A percentile compares a stretch with the other conserved stretches of the same genome.
These are phyloP conservation scores for Loripinus fragilis DNA, from an alignment of 2,888 invertebrate genomes.

Conservation along the genomic window DNA sequence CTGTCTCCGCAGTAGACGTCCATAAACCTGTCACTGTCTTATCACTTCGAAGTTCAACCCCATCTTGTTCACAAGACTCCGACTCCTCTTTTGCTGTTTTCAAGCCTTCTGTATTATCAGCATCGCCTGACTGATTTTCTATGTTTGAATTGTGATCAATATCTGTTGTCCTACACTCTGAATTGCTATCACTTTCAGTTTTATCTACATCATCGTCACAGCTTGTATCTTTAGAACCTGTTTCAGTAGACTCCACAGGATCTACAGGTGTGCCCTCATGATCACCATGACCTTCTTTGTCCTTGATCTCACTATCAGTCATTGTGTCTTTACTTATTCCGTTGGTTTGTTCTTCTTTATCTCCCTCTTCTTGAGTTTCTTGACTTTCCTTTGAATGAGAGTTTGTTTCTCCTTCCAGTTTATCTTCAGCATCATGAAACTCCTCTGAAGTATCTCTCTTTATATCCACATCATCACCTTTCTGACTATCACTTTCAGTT, in stretches of 20 bases:
- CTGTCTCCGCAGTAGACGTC: slow-evolving; percentile 15
- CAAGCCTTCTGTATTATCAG: slow-evolving; percentile 1
- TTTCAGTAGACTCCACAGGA: slow-evolving; percentile 10
- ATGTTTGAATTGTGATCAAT: slow-evolving; percentile 24
- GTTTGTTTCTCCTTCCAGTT: not conserved
- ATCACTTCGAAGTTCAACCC: slow-evolving; percentile 7
- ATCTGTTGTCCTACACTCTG: slow-evolving; percentile 17
- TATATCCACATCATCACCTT: slow-evolving; percentile 26
- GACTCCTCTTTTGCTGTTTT: slow-evolving; percentile 6
- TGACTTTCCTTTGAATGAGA: slow-evolving; percentile 11
- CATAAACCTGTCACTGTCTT: slow-evolving; percentile 3
- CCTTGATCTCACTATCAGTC: not conserved
- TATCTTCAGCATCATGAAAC: slow-evolving; percentile 53
- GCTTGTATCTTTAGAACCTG: not conserved
- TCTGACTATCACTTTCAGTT: not conserved
- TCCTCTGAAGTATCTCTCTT: slow-evolving; percentile 50
- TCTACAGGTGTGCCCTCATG: slow-evolving; percentile 23
- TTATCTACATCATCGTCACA: not conserved
- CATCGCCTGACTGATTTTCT: slow-evolving; percentile 21
- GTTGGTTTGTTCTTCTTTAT: slow-evolving; percentile 23
- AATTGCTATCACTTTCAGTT: slow-evolving; percentile 7
- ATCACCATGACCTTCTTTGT: not conserved
- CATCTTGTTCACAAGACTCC: slow-evolving; percentile 2
- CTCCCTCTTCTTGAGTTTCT: slow-evolving; percentile 38
- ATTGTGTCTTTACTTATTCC: not conserved